Conservation (phyloP, 2,888 invertebrate genomes). For the Pseudococcus longispinus region DNA sequence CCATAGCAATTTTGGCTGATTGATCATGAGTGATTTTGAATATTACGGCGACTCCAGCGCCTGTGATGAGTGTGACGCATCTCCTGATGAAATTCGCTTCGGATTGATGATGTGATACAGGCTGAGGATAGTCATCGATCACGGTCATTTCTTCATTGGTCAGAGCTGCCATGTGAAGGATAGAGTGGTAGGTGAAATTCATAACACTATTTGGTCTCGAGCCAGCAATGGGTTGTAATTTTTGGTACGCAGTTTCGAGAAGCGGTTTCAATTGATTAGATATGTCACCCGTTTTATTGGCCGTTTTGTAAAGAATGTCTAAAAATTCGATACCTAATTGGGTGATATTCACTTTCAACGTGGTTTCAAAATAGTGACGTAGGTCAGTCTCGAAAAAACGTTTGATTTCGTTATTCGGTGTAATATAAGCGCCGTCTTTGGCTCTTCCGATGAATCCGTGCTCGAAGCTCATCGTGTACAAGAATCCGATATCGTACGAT, state of each 20-base stretch:
- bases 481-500: neutral
- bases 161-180: neutral
- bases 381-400: neutral
- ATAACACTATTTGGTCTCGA: neutral
- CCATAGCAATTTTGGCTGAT: neutral
- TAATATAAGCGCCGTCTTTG: neutral
- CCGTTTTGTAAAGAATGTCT: neutral
- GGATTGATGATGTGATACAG: neutral
- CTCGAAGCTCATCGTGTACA: neutral
- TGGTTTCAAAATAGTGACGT: neutral
- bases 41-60: neutral
- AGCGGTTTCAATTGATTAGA: neutral
- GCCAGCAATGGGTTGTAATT: neutral
- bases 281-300: neutral
- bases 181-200: neutral
- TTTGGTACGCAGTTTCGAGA: neutral
- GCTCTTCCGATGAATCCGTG: neutral
- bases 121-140: neutral
- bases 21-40: neutral
- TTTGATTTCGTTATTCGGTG: neutral
- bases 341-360: neutral
- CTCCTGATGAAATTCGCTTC: neutral
- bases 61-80: neutral
- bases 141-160: neutral
- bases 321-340: neutral